These are phyloP conservation scores for Harpagifer antarcticus DNA, from an alignment of 2,797 vertebrate genomes.

Conservation along the genomic window DNA sequence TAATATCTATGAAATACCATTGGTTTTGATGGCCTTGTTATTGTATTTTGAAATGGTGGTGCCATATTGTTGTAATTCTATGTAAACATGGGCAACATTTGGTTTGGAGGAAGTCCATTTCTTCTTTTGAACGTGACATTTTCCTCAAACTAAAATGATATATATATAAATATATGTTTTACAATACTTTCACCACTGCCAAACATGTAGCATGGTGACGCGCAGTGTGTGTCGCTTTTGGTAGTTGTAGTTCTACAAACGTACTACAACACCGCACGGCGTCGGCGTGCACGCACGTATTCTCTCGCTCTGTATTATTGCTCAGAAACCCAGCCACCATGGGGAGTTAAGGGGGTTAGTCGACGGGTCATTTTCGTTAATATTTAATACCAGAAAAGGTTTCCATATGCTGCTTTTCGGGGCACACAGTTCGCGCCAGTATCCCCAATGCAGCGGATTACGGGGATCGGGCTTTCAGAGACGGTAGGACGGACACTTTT, in stretches of 20 bases:
- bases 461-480: conserved; percentile 81
- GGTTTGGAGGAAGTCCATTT: no score
- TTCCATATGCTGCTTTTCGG: conserved; percentile 78
- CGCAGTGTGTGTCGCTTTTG: conserved; percentile 43
- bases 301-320: conserved; percentile 75
- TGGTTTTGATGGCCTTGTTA: no score
- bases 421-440: conserved; percentile 74
- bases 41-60: no score
- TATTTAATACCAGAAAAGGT: conserved; percentile 64
- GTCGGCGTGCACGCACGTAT: conserved; percentile 72
- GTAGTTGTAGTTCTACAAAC: conserved; percentile 41
- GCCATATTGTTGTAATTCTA: no score
- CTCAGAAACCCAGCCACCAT: conserved; percentile 77
- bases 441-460: conserved; percentile 82
- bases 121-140: no score
- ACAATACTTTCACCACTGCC: not conserved
- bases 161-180: no score
- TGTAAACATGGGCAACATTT: no score
- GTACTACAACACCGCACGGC: conserved; percentile 42
- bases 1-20: no score
- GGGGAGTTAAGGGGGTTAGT: conserved; percentile 80
- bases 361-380: conserved; percentile 74
- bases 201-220: no score
- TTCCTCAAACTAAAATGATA: no score
- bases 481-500: conserved; percentile 80